These are phyloP conservation scores for Musca vetustissima DNA, from an alignment of 1,140 invertebrate genomes.

Conservation along the genomic window DNA sequence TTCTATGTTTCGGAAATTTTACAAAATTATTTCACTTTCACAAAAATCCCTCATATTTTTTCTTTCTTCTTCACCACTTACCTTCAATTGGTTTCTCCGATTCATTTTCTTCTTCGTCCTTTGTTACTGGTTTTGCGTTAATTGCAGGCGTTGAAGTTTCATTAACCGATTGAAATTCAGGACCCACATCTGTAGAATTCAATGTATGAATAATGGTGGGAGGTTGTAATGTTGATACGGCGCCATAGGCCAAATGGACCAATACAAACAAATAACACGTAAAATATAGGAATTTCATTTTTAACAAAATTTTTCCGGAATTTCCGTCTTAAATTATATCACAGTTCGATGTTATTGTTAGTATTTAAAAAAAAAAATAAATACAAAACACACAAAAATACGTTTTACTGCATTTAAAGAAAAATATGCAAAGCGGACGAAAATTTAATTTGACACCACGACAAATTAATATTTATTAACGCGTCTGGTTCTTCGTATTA, in stretches of 20 bases:
- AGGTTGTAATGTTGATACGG: conserved; percentile 38
- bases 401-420: no score
- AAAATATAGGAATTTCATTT: conserved; percentile 29
- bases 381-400: no score
- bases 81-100: conserved; percentile 4
- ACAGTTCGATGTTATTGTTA: no score
- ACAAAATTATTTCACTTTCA: no score
- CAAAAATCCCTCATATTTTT: no score
- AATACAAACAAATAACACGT: conserved; percentile 12
- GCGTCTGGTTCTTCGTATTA: no score
- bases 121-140: not conserved
- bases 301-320: conserved; percentile 26
- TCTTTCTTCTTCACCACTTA: conserved; percentile 6
- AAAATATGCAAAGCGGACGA: no score
- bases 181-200: conserved; percentile 40
- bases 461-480: no score
- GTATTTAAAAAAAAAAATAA: no score
- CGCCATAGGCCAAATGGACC: conserved; percentile 18
- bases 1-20: no score
- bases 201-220: conserved; percentile 42
- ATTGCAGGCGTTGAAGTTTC: conserved; percentile 1
- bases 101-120: not conserved
- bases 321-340: not conserved
- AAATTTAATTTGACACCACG: no score
- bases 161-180: conserved; percentile 28